A percentile compares a stretch with the other conserved stretches of the same genome.
These are phyloP conservation scores for Beris morrisii DNA, from an alignment of 2,888 invertebrate genomes.

Conservation along the genomic window DNA sequence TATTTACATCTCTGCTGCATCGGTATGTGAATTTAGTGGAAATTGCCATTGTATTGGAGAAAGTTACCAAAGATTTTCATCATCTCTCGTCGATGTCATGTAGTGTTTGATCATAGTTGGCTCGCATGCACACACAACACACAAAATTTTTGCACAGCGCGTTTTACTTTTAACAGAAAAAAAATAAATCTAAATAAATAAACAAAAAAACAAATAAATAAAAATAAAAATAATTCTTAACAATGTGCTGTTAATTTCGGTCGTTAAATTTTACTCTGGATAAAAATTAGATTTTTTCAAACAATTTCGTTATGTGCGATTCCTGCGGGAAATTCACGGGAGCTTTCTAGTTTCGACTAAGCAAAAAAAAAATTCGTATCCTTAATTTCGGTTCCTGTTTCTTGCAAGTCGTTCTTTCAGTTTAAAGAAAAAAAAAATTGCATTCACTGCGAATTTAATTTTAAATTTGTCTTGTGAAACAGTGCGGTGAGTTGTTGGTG, in stretches of 20 bases:
- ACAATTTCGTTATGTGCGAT: background rate
- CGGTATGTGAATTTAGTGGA: conserved; percentile 4
- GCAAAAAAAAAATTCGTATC: conserved; percentile 11
- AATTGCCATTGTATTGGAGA: conserved; percentile 17
- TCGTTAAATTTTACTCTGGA: conserved; percentile 1
- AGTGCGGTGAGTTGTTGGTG: too few species aligned
- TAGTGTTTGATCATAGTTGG: conserved; percentile 51
- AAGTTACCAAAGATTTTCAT: conserved; percentile 40
- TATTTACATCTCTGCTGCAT: conserved; percentile 16
- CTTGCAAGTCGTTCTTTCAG: too few species aligned
- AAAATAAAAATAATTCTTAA: conserved; percentile 16
- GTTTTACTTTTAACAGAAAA: conserved; percentile 46
- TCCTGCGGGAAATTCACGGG: conserved; percentile 2
- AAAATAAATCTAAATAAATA: conserved; percentile 25
- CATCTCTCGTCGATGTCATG: conserved; percentile 44
- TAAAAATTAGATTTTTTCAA: conserved; percentile 9
- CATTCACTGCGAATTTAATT: too few species aligned
- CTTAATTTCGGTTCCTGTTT: too few species aligned
- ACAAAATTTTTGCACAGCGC: conserved; percentile 53
- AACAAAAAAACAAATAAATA: conserved; percentile 26
- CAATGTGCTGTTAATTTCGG: background rate
- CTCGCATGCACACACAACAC: conserved; percentile 55
- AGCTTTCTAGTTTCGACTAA: conserved; percentile 4
- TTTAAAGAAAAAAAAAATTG: too few species aligned
- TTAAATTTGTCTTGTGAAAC: too few species aligned